Conservation (phyloP, 2,797 vertebrate genomes). For the Scolopax bukidnonensis region DNA sequence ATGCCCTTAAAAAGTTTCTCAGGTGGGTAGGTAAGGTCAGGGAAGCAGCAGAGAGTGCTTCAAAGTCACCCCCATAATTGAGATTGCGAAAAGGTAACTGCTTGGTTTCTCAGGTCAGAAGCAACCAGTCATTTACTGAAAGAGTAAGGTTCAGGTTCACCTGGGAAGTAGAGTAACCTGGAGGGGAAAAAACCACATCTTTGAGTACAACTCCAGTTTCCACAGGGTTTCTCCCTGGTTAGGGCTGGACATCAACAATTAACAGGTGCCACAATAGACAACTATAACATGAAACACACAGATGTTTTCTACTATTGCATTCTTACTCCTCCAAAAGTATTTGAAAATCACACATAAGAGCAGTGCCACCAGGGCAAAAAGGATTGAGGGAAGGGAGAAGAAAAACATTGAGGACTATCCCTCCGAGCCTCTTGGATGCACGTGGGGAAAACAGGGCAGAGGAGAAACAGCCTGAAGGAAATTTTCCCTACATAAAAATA, state of each 20-base stretch:
- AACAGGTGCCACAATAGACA: fast-evolving
- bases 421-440: not conserved
- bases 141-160: not conserved
- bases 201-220: fast-evolving
- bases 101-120: not conserved
- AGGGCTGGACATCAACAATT: not conserved
- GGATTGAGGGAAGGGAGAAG: not conserved
- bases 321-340: not conserved
- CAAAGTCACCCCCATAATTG: not conserved
- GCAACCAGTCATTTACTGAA: not conserved
- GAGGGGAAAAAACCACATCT: fast-evolving
- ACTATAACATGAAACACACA: fast-evolving
- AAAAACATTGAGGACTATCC: not conserved
- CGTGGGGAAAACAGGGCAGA: not conserved
- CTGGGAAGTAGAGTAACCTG: not conserved
- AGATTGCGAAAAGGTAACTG: not conserved
- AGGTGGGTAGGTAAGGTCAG: fast-evolving
- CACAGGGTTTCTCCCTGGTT: not conserved
- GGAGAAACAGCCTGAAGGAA: not conserved
- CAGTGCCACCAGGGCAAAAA: not conserved
- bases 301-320: not conserved
- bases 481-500: not conserved
- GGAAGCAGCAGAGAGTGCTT: not conserved
- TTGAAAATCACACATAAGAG: fast-evolving
- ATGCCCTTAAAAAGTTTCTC: not conserved